Conservation (phyloP, 1,140 invertebrate genomes). For the Caenorhabditis remanei region DNA sequence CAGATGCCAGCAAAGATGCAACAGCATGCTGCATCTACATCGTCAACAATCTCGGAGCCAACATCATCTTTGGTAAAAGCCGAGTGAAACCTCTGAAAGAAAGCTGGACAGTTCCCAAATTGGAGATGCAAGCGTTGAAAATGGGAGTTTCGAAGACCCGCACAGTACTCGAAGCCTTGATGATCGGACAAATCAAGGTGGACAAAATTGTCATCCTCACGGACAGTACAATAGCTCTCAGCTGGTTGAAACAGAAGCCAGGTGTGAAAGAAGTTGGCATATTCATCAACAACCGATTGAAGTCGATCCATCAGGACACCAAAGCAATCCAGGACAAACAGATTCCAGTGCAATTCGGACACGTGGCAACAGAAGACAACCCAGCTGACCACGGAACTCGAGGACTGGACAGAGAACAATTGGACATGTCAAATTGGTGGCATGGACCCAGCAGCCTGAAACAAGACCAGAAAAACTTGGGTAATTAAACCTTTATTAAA, state of each 20-base stretch:
- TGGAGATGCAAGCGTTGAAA: slow-evolving; percentile 22
- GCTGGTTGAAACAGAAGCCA: not conserved
- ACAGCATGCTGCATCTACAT: not conserved
- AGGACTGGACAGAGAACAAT: not conserved
- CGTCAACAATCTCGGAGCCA: not conserved
- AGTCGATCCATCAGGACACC: not conserved
- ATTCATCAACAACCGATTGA: not conserved
- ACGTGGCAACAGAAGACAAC: slow-evolving; percentile 14
- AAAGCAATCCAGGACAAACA: not conserved
- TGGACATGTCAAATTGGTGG: not conserved
- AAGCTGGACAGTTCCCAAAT: slow-evolving; percentile 40
- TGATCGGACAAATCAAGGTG: not conserved
- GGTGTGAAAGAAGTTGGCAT: not conserved
- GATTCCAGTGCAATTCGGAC: not conserved
- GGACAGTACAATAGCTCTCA: not conserved
- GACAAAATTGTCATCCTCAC: not conserved
- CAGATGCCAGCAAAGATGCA: not conserved
- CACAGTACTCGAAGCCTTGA: not conserved
- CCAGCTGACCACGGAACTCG: slow-evolving; percentile 42
- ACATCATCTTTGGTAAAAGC: not conserved
- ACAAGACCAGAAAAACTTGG: too few species aligned
- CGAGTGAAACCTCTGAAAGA: slow-evolving; percentile 37
- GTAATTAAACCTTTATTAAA: too few species aligned
- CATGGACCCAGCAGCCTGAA: not conserved
- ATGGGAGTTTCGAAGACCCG: not conserved